Evolutionary conservation across 2,888 invertebrate species (phyloP), one percentile per base, ranked within the genome.

Genomic region (Rhamphomyia laevipes): DNA sequence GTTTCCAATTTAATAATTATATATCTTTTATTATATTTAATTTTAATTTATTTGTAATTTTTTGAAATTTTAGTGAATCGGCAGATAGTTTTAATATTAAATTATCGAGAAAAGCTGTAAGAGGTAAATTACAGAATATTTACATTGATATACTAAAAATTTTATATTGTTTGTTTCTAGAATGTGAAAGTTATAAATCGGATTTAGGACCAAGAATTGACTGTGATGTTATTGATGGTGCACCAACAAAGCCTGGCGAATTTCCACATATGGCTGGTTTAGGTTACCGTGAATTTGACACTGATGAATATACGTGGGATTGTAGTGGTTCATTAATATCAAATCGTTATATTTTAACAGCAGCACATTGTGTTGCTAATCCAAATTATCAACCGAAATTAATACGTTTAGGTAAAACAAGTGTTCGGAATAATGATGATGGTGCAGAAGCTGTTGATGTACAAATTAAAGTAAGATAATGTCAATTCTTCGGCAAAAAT

Each of bases 311-410:
- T 27, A 37, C 27, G 11, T 54, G 45, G 43, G 35, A 43, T 35
- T 56, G 54, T 33, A 55, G 51, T 23, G 51, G 51, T 10, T 48
- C 56, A 10, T 45, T 56, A 7, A 56, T 56, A 46, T 51, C 54
- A 5, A 52, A 53, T 15, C 18, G 48, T 11, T 50, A 23, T 35
- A 13, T 49, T 13, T 21, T 49, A 31, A 38, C 16, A 16, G 53
- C 51, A 15, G 57, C 53, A 9, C 57, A 57, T 51, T 57, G 57
- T 46, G 46, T 46, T 6, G 44, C 15, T 10, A 17, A 18, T 16
- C 4, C 15, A 10, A n/a, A 31, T 11, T 35, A 48, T 17, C 7
- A 38, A 40, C 54, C 55, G 15, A 43, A 46, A 12, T 10, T 51
- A 7, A 49, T 54, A 4, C 51, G 55, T 17, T 37, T 57, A 1